Evolutionary conservation across 2,113 vertebrate genomes (phyloP).

Genomic region (Engystomops pustulosus): DNA sequence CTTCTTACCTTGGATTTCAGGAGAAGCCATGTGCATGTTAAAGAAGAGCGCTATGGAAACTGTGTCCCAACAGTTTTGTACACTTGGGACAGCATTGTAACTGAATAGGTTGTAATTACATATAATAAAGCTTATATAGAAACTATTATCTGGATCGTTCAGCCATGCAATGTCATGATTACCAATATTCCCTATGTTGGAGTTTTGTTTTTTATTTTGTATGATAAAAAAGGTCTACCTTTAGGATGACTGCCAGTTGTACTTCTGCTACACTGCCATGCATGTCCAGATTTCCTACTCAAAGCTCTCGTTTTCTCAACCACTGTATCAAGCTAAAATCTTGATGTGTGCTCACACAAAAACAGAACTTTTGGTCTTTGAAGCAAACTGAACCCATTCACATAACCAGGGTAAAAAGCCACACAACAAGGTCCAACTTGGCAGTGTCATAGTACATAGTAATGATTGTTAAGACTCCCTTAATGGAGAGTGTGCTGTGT

Average conservation of each 20-base stretch:
- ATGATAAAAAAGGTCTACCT: background rate
- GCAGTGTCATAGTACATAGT: background rate
- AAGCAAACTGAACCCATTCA: background rate
- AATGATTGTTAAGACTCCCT: too few species aligned
- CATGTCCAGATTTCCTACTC: too few species aligned
- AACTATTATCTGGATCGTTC: too few species aligned
- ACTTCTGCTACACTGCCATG: background rate
- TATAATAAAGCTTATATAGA: too few species aligned
- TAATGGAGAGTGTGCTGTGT: too few species aligned
- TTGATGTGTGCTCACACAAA: background rate
- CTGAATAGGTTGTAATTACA: background rate
- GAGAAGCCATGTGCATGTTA: background rate
- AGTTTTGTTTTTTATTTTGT: background rate
- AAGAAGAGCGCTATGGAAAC: background rate
- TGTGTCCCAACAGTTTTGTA: background rate
- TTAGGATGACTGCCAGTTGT: too few species aligned
- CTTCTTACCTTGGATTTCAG: conserved; percentile 26
- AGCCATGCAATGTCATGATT: too few species aligned
- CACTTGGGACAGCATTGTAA: background rate
- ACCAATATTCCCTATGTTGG: too few species aligned
- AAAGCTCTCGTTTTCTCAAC: background rate
- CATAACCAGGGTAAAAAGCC: background rate
- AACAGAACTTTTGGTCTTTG: background rate
- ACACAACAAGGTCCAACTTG: background rate
- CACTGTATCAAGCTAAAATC: background rate